These are phyloP conservation scores for Lampris incognitus DNA, from an alignment of 2,113 vertebrate species.

Conservation along the genomic window DNA sequence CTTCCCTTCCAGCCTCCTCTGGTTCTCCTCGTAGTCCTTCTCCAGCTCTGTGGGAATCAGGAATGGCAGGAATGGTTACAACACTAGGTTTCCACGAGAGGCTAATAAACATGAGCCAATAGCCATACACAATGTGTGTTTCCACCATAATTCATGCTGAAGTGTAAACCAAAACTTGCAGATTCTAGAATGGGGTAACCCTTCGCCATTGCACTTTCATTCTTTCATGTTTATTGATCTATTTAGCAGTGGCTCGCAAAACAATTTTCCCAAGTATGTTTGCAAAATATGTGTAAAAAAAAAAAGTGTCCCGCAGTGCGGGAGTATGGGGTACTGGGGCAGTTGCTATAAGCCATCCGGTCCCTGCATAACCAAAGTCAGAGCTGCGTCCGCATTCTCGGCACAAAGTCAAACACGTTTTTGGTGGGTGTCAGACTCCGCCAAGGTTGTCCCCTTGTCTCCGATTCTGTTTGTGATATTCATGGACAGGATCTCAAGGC, in stretches of 20 bases:
- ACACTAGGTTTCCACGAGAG: not conserved
- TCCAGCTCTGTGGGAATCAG: conserved; percentile 85
- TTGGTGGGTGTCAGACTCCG: too few species aligned
- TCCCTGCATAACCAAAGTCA: too few species aligned
- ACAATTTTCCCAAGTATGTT: not conserved
- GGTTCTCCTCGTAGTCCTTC: conserved; percentile 91
- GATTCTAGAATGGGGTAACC: not conserved
- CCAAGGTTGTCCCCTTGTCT: too few species aligned
- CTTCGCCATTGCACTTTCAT: not conserved
- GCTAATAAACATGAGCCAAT: not conserved
- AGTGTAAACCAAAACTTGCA: not conserved
- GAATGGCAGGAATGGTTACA: conserved; percentile 16
- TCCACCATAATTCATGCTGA: not conserved
- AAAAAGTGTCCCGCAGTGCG: too few species aligned
- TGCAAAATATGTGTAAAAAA: too few species aligned
- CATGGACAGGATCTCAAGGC: too few species aligned
- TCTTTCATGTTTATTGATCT: not conserved
- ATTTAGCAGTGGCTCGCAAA: too few species aligned
- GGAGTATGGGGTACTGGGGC: too few species aligned
- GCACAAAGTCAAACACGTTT: too few species aligned
- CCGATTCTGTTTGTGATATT: too few species aligned
- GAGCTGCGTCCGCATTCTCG: too few species aligned
- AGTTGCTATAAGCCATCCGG: too few species aligned
- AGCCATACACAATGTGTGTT: conserved; percentile 2
- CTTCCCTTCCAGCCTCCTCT: conserved; percentile 89